Conservation (phyloP, 37 sponge, comb jelly and placozoan genomes). For the Halichondria panicea region DNA sequence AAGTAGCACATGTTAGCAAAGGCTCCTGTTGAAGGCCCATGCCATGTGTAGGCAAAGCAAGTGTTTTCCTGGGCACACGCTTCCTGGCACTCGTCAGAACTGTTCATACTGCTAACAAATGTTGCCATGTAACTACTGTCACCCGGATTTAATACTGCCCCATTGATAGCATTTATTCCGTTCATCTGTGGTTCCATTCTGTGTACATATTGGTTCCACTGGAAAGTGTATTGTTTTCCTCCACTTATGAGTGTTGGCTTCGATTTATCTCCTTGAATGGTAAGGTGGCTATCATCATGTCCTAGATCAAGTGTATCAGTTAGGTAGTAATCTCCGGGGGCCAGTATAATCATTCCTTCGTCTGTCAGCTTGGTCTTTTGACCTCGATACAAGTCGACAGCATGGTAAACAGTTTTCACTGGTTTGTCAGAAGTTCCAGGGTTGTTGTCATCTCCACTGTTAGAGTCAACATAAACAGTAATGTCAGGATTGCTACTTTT, state of each 20-base stretch:
- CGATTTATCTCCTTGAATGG: slow-evolving; percentile 13
- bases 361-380: not conserved
- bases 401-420: slow-evolving; percentile 34
- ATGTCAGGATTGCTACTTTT: too few relatives aligned
- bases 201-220: slow-evolving; percentile 27
- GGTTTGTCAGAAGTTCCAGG: slow-evolving; percentile 52
- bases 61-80: slow-evolving; percentile 12
- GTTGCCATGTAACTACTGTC: slow-evolving; percentile 6
- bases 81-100: slow-evolving; percentile 14
- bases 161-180: slow-evolving; percentile 16
- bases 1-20: slow-evolving; percentile 54
- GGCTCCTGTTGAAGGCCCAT: slow-evolving; percentile 10
- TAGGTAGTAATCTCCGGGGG: slow-evolving; percentile 50
- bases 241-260: slow-evolving; percentile 55
- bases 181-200: slow-evolving; percentile 21
- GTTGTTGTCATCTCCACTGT: slow-evolving; percentile 50
- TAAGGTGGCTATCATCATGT: slow-evolving; percentile 45
- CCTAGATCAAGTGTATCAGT: slow-evolving; percentile 39
- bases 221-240: slow-evolving; percentile 31
- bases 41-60: slow-evolving; percentile 47
- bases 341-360: slow-evolving; percentile 25
- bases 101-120: slow-evolving; percentile 17
- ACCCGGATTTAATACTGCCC: not conserved
- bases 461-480: slow-evolving; percentile 38
- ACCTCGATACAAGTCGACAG: slow-evolving; percentile 16